These are phyloP conservation scores for Todiramphus chloris DNA, from an alignment of 2,113 vertebrate genomes.

Conservation along the genomic window DNA sequence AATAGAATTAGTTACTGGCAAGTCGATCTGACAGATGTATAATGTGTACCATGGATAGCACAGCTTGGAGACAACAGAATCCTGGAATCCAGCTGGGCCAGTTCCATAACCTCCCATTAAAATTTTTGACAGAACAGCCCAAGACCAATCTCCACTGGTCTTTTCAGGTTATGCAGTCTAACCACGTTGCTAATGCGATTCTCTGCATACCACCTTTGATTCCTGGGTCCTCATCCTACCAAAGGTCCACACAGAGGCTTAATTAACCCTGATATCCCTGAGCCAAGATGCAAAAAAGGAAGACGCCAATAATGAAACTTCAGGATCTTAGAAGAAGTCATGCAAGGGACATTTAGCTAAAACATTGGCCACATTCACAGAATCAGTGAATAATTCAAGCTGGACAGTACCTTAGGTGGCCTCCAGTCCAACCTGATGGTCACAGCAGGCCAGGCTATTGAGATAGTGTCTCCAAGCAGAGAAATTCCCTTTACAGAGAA, in stretches of 20 bases:
- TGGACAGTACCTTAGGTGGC: neutral
- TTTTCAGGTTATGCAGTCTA: neutral
- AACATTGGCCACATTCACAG: neutral
- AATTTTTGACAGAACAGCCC: constrained; percentile 13
- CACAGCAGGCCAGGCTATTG: neutral
- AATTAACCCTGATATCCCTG: neutral
- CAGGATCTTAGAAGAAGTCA: neutral
- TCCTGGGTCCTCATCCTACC: neutral
- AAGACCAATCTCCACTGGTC: neutral
- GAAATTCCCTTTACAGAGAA: neutral
- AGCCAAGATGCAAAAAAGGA: neutral
- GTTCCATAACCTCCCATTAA: constrained; percentile 27
- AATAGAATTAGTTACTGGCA: constrained; percentile 20
- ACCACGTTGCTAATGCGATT: neutral
- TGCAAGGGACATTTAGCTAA: neutral
- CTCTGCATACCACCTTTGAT: neutral
- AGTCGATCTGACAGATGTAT: neutral
- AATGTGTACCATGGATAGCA: neutral
- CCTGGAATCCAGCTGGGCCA: constrained; percentile 40
- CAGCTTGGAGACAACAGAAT: neutral
- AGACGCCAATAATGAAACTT: neutral
- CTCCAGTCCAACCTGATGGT: neutral
- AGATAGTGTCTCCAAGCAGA: neutral
- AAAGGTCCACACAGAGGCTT: neutral
- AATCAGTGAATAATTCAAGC: neutral